Percentiles rank a stretch among this genome's conserved stretches.
Evolutionary conservation across 37 sponge, comb jelly and placozoan genomes (phyloP).

Genomic region (Theonella swinhoei): DNA sequence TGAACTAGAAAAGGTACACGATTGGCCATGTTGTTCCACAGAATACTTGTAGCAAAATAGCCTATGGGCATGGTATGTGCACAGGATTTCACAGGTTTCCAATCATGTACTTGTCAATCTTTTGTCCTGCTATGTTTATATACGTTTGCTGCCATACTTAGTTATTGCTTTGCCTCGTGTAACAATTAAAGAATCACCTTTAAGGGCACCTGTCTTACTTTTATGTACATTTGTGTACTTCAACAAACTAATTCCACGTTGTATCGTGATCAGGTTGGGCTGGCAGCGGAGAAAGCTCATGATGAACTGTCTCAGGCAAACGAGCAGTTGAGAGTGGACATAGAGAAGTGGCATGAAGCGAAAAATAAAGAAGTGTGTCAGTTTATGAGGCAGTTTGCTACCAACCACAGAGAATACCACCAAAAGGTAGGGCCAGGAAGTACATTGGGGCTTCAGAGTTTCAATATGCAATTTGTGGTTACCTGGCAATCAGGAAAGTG

Average conservation of each 20-base stretch:
- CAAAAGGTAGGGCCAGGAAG: constrained; percentile 48
- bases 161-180: no score
- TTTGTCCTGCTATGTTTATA: no score
- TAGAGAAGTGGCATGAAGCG: constrained; percentile 74
- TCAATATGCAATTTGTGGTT: not conserved
- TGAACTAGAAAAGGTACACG: constrained; percentile 57
- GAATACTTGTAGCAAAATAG: no score
- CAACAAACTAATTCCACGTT: no score
- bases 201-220: no score
- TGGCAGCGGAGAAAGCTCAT: constrained; percentile 52
- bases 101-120: no score
- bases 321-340: constrained; percentile 69
- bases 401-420: constrained; percentile 65
- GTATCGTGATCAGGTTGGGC: constrained; percentile 55
- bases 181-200: no score
- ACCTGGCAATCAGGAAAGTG: not conserved
- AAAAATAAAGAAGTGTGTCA: constrained; percentile 48
- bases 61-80: no score
- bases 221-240: no score
- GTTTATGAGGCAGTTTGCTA: constrained; percentile 46
- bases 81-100: no score
- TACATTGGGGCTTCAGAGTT: not conserved
- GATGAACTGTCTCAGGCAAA: constrained; percentile 72
- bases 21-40: no score
- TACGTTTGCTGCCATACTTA: no score